Conservation (phyloP, 2,888 invertebrate genomes). For the Thumatha senex region DNA sequence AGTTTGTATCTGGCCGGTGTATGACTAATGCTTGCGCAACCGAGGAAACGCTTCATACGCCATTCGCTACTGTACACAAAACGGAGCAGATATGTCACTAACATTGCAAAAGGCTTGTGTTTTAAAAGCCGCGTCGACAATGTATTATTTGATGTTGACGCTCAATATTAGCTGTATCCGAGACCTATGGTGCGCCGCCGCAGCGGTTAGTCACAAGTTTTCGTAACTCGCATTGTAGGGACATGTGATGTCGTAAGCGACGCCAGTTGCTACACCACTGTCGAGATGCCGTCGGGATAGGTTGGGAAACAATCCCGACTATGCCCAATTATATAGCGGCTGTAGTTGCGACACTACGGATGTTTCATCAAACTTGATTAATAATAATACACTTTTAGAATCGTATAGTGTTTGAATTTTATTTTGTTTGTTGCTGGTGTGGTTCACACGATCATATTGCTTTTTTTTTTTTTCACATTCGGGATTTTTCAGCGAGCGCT, state of each 20-base stretch:
- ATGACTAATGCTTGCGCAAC: conserved; percentile 73
- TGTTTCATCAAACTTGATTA: conserved; percentile 63
- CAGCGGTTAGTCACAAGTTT: conserved; percentile 75
- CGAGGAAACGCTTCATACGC: conserved; percentile 59
- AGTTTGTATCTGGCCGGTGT: conserved; percentile 59
- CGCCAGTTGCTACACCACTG: conserved; percentile 73
- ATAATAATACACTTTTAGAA: conserved; percentile 43
- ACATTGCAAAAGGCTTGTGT: conserved; percentile 60
- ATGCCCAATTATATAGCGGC: conserved; percentile 75
- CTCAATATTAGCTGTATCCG: conserved; percentile 52
- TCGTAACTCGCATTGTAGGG: conserved; percentile 81
- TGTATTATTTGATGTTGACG: conserved; percentile 50
- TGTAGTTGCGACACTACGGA: conserved; percentile 64
- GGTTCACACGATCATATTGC: conserved; percentile 15
- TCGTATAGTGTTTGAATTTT: conserved; percentile 28
- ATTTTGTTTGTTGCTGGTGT: conserved; percentile 11
- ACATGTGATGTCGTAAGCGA: conserved; percentile 75
- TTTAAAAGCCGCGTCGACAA: conserved; percentile 58
- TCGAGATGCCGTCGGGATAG: conserved; percentile 77
- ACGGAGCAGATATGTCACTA: conserved; percentile 57
- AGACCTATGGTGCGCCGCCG: conserved; percentile 47
- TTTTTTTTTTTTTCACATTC: background rate
- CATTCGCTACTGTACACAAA: conserved; percentile 59
- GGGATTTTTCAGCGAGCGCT: no score
- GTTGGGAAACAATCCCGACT: conserved; percentile 82